A percentile compares a stretch with the other conserved stretches of the same genome.
Conservation (phyloP, 2,888 invertebrate species). For the Oscheius sp. region DNA sequence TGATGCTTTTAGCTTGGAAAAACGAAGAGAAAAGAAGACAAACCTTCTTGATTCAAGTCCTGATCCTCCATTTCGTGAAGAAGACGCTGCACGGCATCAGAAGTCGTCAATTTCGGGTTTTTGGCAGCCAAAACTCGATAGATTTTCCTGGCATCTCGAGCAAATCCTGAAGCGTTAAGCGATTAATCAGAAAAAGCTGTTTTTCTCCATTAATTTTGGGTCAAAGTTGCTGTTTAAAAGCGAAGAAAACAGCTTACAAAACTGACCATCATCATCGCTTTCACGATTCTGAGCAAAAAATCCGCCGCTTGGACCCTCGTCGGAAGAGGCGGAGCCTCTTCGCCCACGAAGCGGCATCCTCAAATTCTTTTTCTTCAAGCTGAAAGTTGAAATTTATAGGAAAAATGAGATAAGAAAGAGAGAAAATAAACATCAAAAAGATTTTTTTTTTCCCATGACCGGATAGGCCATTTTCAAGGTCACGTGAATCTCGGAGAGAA, state of each 20-base stretch:
- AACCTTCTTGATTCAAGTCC: constrained; percentile 23
- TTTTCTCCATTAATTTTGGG: not conserved
- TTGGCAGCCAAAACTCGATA: constrained; percentile 26
- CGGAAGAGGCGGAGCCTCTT: constrained; percentile 24
- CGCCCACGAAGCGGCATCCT: constrained; percentile 11
- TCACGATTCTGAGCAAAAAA: constrained; percentile 5
- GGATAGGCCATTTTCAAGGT: no score
- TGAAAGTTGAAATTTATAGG: no score
- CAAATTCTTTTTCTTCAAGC: no score
- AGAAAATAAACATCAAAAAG: no score
- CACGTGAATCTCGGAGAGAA: no score
- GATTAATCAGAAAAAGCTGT: not conserved
- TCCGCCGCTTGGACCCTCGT: constrained; percentile 1
- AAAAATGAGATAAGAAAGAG: no score
- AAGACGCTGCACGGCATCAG: constrained; percentile 17
- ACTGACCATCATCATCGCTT: constrained; percentile 14
- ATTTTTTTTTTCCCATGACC: no score
- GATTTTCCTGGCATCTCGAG: constrained; percentile 17
- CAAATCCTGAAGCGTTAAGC: constrained; percentile 8
- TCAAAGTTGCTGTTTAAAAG: not conserved
- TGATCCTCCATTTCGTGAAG: constrained; percentile 22
- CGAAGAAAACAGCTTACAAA: not conserved
- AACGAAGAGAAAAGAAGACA: no score
- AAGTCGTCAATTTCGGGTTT: constrained; percentile 8
- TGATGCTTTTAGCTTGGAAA: not conserved